Conservation (phyloP, 1,140 invertebrate species). For the Anastatus disparis region DNA sequence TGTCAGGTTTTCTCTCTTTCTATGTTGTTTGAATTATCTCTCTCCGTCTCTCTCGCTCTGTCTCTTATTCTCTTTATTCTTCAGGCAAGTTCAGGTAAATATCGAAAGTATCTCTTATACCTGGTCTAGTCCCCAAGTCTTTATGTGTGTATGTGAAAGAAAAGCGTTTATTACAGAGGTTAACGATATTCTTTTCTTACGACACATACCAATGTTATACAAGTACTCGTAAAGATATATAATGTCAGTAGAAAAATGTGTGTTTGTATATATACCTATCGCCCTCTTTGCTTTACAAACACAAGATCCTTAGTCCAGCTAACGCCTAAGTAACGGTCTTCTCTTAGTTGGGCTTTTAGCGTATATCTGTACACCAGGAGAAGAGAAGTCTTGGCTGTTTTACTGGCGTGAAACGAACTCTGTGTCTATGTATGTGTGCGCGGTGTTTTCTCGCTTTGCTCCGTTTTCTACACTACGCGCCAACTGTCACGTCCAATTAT, state of each 20-base stretch:
- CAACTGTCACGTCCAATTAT: conserved; percentile 59
- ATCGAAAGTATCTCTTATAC: background rate
- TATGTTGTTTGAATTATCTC: background rate
- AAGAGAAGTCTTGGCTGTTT: background rate
- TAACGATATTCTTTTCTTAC: conserved; percentile 6
- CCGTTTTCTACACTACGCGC: conserved; percentile 35
- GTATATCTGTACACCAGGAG: background rate
- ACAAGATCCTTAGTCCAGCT: background rate
- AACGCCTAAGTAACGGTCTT: background rate
- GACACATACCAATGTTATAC: no score
- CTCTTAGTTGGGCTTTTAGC: background rate
- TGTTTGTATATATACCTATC: no score
- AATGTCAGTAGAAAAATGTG: no score
- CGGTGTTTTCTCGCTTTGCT: no score
- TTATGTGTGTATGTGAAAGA: background rate
- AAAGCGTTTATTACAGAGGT: background rate
- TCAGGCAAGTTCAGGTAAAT: conserved; percentile 31
- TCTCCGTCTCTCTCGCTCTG: no score
- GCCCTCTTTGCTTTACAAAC: conserved; percentile 1
- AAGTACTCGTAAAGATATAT: no score
- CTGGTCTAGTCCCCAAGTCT: background rate
- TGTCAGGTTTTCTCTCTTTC: conserved; percentile 30
- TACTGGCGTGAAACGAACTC: background rate
- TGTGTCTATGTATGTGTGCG: no score
- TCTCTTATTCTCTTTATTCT: no score